Base-by-base conservation (phyloP, 2,113 vertebrate species). In the Megalops atlanticus region DNA sequence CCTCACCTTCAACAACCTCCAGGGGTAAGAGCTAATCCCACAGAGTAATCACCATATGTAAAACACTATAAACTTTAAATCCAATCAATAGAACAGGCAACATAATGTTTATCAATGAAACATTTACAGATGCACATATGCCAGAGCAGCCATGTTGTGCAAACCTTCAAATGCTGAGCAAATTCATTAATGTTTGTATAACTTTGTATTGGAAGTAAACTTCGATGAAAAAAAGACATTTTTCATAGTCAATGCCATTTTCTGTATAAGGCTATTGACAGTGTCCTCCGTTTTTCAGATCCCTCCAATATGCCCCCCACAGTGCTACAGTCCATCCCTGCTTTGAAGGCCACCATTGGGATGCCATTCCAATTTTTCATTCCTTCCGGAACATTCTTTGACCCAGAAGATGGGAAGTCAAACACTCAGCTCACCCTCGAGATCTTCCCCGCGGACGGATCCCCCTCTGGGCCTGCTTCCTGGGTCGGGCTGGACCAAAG, bases 351-450 rank as follows among this genome's bases (percentile, higher is more conserved):
- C 84, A 93, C 91, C 0, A 83, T 90, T 0, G 84, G 92, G 49
- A 87, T 72, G 82, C 87, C 87, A 4, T 90, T 93, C 79, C 81
- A 80, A 38, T 89, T 86, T 82, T 85, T 85, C 11, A 0, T 92
- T 86, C 88, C 92, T 21, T 71, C 81, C 14, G 47, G 88, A 27
- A 88, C 81, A 0, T 94, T 93, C 82, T 40, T 87, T 0, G 84
- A 94, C 1, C 58, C 86, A n/a, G 91, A 94, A 8, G 92, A 93
- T 0, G 89, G 92, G 38, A 82, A 85, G 71, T 84, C 88, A 36
- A 86, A 84, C 3, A 77, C 2, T n/a, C n/a, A n/a, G 49, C 77
- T 94, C 31, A 87, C 84, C 16, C 79, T 93, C 21, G 75, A 84
- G 12, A 79, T 92, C 68, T 75, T 45, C 24, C 75, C 88, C 18